Conservation (phyloP, 2,797 vertebrate genomes). For the Phrynocephalus forsythii region DNA sequence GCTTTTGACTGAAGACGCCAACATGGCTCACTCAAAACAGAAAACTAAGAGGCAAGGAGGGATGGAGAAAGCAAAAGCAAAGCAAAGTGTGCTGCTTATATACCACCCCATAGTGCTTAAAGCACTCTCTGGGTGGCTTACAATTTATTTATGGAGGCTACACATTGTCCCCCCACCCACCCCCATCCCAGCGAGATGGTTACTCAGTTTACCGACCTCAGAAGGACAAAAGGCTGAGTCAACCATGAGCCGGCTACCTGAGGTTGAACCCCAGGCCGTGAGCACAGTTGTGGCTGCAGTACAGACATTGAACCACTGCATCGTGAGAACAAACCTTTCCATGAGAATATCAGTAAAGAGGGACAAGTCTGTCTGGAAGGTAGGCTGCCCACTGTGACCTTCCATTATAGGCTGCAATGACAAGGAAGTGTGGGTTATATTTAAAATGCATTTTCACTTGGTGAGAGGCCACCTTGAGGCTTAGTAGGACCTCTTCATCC, state of each 20-base stretch:
- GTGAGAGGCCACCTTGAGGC: neutral
- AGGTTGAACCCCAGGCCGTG: too few relatives aligned
- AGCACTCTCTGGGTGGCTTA: too few relatives aligned
- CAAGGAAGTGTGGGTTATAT: neutral
- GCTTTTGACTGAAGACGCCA: neutral
- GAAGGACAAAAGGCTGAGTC: too few relatives aligned
- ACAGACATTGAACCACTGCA: too few relatives aligned
- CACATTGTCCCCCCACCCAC: too few relatives aligned
- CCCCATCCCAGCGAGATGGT: too few relatives aligned
- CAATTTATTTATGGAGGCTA: too few relatives aligned
- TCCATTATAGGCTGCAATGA: neutral
- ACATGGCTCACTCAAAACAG: neutral
- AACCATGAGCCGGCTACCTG: too few relatives aligned
- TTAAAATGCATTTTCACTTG: neutral
- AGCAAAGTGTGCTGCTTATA: too few relatives aligned
- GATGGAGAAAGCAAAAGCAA: neutral
- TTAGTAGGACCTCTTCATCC: neutral
- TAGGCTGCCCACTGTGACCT: neutral
- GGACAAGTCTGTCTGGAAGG: neutral
- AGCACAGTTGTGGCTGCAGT: too few relatives aligned
- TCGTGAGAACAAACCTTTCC: neutral
- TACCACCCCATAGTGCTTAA: too few relatives aligned
- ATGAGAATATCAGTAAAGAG: neutral
- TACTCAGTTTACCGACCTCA: too few relatives aligned
- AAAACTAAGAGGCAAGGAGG: neutral